phyloP scores from a whole-genome alignment of 2,888 invertebrate genomes.

The Melanchra persicariae region DNA sequence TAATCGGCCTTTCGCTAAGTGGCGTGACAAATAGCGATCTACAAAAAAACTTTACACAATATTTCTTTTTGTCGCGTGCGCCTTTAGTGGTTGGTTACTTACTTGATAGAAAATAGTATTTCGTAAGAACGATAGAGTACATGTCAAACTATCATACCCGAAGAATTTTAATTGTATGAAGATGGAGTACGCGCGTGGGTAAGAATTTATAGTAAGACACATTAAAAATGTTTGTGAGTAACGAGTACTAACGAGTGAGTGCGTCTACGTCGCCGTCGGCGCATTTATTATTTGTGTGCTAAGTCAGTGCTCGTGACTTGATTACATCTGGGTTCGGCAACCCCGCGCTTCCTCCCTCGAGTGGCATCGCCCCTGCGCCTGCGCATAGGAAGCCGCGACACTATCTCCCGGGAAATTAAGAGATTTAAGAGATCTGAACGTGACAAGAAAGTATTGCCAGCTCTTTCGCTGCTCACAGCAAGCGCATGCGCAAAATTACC shows the following conservation, averaged over 20 bases:
- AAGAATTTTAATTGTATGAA: constrained; percentile 46
- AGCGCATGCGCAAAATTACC: constrained; percentile 47
- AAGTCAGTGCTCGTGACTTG: constrained; percentile 58
- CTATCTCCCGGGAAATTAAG: constrained; percentile 56
- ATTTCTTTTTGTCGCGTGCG: constrained; percentile 59
- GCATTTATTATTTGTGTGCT: constrained; percentile 28
- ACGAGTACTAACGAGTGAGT: neutral
- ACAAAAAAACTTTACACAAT: constrained; percentile 55
- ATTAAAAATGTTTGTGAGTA: constrained; percentile 12
- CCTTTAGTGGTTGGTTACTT: constrained; percentile 47
- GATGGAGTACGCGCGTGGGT: constrained; percentile 14
- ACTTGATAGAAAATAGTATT: constrained; percentile 50
- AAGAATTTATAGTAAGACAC: constrained; percentile 7
- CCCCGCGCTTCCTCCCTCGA: constrained; percentile 58
- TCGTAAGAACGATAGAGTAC: constrained; percentile 26
- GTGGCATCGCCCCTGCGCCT: constrained; percentile 31
- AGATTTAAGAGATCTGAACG: constrained; percentile 57
- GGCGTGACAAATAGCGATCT: constrained; percentile 50
- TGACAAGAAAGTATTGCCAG: constrained; percentile 55
- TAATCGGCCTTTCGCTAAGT: constrained; percentile 50
- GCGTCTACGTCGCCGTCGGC: neutral
- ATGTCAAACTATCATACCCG: constrained; percentile 22
- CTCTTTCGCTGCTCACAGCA: constrained; percentile 36
- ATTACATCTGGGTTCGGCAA: constrained; percentile 70
- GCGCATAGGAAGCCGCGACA: constrained; percentile 44